Conservation (phyloP, 1,140 invertebrate species). For the Lamellibrachia luymesi region DNA sequence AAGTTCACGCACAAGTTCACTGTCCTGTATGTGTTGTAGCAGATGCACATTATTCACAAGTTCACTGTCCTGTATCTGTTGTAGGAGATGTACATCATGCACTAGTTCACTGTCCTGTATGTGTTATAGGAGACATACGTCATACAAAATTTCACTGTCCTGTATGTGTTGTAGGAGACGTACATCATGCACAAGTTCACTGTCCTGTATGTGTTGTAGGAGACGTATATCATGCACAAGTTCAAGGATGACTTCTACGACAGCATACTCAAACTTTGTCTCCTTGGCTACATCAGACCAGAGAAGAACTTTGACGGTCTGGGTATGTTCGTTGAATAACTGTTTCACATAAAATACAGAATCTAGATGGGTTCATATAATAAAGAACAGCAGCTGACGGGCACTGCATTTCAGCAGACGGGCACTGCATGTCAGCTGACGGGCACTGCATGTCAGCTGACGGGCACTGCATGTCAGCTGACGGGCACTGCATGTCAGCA, state of each 20-base stretch:
- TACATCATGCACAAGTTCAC: conserved; percentile 83
- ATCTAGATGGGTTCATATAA: neutral
- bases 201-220: conserved; percentile 39
- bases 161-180: conserved; percentile 63
- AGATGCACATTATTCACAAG: neutral
- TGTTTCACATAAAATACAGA: neutral
- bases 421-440: no score
- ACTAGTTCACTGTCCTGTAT: neutral
- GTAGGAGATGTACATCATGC: neutral
- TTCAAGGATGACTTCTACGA: conserved; percentile 89
- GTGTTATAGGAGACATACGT: conserved; percentile 64
- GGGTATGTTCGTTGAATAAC: conserved; percentile 53
- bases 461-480: no score
- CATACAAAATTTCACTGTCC: conserved; percentile 70
- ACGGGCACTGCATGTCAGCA: no score
- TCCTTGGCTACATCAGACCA: conserved; percentile 76
- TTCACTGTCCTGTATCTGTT: neutral
- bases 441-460: no score
- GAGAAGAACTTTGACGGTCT: conserved; percentile 80
- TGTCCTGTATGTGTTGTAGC: no score
- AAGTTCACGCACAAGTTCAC: no score
- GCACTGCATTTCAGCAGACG: no score
- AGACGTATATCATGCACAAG: conserved; percentile 86
- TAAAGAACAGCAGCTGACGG: neutral
- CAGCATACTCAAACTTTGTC: conserved; percentile 71